Evolutionary conservation across 2,888 invertebrate genomes (phyloP).

Genomic region (Panopea generosa): DNA sequence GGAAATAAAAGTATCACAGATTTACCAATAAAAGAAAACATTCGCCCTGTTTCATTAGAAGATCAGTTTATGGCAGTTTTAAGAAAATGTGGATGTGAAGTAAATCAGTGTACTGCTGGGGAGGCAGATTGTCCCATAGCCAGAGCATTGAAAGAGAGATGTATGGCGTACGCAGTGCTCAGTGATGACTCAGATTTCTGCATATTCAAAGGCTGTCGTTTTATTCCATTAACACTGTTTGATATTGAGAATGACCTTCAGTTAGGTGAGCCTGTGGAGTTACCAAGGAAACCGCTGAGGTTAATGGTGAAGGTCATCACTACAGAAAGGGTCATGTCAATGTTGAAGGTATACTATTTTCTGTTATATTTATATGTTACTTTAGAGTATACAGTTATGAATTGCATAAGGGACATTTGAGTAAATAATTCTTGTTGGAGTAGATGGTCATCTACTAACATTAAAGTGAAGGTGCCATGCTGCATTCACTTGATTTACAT

Average conservation of each 20-base stretch:
- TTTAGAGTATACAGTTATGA: too few species aligned
- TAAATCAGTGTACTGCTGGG: constrained; percentile 73
- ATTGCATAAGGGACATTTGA: too few species aligned
- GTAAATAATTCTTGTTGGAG: too few species aligned
- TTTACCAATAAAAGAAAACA: constrained; percentile 60
- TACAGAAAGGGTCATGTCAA: constrained; percentile 66
- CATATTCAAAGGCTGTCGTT: constrained; percentile 76
- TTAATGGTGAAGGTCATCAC: constrained; percentile 76
- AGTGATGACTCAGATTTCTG: constrained; percentile 84
- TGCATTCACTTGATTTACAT: too few species aligned
- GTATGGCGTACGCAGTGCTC: constrained; percentile 79
- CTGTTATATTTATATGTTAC: too few species aligned
- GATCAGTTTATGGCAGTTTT: constrained; percentile 74
- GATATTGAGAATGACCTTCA: constrained; percentile 79
- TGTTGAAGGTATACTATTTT: constrained; percentile 74
- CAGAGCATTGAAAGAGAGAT: constrained; percentile 70
- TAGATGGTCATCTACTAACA: too few species aligned
- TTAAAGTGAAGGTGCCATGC: too few species aligned
- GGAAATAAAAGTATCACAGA: constrained; percentile 65
- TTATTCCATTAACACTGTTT: constrained; percentile 79
- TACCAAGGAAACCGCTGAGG: constrained; percentile 72
- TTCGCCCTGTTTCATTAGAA: constrained; percentile 81
- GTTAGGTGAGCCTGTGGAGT: constrained; percentile 66
- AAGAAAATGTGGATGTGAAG: constrained; percentile 75
- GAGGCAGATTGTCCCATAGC: constrained; percentile 81